These are phyloP conservation scores for Elaphurus davidianus DNA, from an alignment of 2,113 vertebrate genomes.

Conservation along the genomic window DNA sequence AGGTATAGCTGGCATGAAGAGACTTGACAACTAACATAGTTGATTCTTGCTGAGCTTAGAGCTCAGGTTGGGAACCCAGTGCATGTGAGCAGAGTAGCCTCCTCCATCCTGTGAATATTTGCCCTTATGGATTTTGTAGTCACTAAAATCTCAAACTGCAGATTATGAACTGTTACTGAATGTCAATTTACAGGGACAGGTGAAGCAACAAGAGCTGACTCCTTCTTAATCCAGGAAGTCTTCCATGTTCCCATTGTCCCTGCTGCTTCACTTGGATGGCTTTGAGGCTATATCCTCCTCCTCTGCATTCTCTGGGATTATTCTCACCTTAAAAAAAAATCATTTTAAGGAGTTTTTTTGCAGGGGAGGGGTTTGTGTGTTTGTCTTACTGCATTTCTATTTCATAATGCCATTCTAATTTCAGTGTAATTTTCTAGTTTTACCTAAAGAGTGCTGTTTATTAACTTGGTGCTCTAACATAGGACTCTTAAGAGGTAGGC, in stretches of 20 bases:
- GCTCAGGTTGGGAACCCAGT: background rate
- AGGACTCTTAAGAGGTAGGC: background rate
- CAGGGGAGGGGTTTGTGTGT: background rate
- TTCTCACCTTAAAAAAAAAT: background rate
- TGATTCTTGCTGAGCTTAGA: background rate
- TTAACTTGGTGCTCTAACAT: background rate
- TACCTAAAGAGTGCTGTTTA: background rate
- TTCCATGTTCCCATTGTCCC: background rate
- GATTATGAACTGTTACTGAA: background rate
- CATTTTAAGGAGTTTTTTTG: background rate
- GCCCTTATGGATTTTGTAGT: background rate
- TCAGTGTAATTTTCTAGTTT: background rate
- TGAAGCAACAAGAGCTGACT: background rate
- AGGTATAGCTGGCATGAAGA: constrained; percentile 30
- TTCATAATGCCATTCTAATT: background rate
- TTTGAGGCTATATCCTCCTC: background rate
- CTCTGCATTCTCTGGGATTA: background rate
- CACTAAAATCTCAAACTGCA: background rate
- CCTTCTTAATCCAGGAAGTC: background rate
- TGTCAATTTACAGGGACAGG: background rate
- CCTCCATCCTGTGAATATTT: background rate
- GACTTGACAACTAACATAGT: background rate
- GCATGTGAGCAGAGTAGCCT: background rate
- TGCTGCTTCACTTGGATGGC: background rate
- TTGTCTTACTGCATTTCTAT: background rate